Evolutionary conservation across 2,888 invertebrate species (phyloP), one percentile per base, ranked within the genome.

Genomic region (Synergus gifuensis): DNA sequence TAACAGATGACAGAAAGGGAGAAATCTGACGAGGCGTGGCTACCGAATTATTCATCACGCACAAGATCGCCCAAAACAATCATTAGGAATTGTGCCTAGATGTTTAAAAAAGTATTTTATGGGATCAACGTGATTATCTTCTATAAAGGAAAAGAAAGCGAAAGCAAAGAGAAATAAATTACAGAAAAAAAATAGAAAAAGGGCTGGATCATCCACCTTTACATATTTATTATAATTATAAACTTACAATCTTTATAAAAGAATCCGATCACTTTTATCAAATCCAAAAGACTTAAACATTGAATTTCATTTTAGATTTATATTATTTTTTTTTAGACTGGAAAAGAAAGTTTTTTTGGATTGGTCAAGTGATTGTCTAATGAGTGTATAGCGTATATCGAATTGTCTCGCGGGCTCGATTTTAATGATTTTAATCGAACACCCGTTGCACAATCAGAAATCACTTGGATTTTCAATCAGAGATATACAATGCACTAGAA

Each of bases 21-120:
- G 8, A 9, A 28, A 22, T 60, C 12, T 11, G 60, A 44, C 67
- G 67, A 76, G 77, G 76, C 66, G 64, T 69, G 69, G 4, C 4
- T 73, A 36, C 49, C 11, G 11, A 49, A 83, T 82, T 81, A 54
- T 81, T 85, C 86, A 84, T 86, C 84, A 85, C 87, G 88, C 90
- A 90, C 88, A 90, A 87, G 85, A 86, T 88, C 87, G 87, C 87
- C 86, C 87, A 86, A 87, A 89, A 90, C 89, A 90, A 90, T 90
- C 90, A 86, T 90, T 90, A 90, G 87, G 88, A 90, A 89, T 90
- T 88, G 90, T 90, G 90, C 90, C 90, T 90, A 88, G 88, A 89
- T 90, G 86, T 90, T 88, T 88, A 89, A 87, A 85, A 82, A 86
- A 83, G 87, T 90, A 90, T 90, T 90, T 85, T 88, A 89, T 90